Base-by-base conservation (phyloP, 2,888 invertebrate species). In the Ophion ellenae region DNA sequence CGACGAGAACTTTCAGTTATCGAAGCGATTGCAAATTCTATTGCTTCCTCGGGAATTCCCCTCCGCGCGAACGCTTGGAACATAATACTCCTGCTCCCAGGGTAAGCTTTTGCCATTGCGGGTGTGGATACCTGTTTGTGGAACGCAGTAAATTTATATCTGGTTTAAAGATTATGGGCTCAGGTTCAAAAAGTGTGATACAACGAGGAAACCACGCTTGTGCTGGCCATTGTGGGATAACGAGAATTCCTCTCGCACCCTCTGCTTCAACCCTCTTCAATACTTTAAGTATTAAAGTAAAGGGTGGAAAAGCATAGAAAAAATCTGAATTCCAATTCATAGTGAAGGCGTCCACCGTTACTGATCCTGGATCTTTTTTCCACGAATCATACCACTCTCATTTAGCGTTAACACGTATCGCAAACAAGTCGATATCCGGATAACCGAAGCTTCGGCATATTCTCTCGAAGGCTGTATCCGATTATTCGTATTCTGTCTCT, bases 241-340 rank as follows among this genome's bases (percentile, higher is more conserved):
- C 40, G 17, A 69, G 4, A n/a, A 69, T 45, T 14, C 45, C 20
- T 69, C 32, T 20, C 9, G 69, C 69, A n/a, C 11, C 14, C 6
- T 70, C 70, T 47, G 17, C 17, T 47, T 47, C 24, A 5, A 47
- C n/a, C 20, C 45, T 69, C 14, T 32, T 32, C 20, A 69, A 20
- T n/a, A 69, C 45, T 45, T 45, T 69, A 11, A 69, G 45, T 53
- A 53, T 53, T 14, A 53, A 14, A 10, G 53, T 14, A 14, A 53
- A 53, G 53, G 53, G 53, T 53, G 83, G 85, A 59, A 85, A 85
- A 3, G 86, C 86, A 45, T 82, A 87, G 59, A 84, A 87, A 67
- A 74, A 66, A 36, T 10, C 6, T n/a, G 11, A n/a, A 2, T 61
- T 75, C 74, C 74, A 75, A 24, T 24, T 10, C 6, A 66, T 64